A percentile compares a stretch with the other conserved stretches of the same genome.
Conservation (phyloP, 1,140 invertebrate species). For the Maconellicoccus hirsutus region DNA sequence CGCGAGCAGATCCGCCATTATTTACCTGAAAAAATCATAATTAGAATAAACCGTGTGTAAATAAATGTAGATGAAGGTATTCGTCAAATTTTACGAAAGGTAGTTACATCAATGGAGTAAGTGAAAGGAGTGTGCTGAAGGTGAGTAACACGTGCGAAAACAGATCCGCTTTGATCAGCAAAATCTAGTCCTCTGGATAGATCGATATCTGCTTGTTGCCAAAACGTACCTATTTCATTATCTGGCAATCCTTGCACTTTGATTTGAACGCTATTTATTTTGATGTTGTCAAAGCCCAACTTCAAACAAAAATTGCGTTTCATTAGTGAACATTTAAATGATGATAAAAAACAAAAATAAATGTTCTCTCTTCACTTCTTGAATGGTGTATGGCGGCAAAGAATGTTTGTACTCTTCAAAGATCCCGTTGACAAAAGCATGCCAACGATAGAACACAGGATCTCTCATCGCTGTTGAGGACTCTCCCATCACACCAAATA, state of each 20-base stretch:
- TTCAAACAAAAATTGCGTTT: slow-evolving; percentile 30
- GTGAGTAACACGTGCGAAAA: slow-evolving; percentile 36
- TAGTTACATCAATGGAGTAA: slow-evolving; percentile 19
- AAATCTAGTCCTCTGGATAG: slow-evolving; percentile 41
- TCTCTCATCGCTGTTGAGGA: slow-evolving; percentile 64
- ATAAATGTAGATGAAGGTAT: not conserved
- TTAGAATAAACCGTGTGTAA: not conserved
- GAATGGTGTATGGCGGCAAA: slow-evolving; percentile 45
- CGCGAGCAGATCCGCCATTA: slow-evolving; percentile 32
- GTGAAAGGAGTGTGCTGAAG: slow-evolving; percentile 33
- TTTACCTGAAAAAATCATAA: slow-evolving; percentile 30
- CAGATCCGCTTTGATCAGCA: slow-evolving; percentile 31
- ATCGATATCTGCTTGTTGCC: slow-evolving; percentile 40
- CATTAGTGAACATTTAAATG: too few relatives aligned
- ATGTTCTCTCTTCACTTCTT: slow-evolving; percentile 37
- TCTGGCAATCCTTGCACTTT: slow-evolving; percentile 32
- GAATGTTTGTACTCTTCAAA: slow-evolving; percentile 64
- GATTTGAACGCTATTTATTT: slow-evolving; percentile 35
- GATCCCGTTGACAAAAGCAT: slow-evolving; percentile 63
- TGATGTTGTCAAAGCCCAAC: slow-evolving; percentile 47
- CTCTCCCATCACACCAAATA: slow-evolving; percentile 54
- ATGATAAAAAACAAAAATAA: too few relatives aligned
- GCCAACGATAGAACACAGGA: slow-evolving; percentile 75
- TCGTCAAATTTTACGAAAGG: not conserved
- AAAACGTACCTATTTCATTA: slow-evolving; percentile 38